These are phyloP conservation scores for Alca torda DNA, from an alignment of 2,797 vertebrate genomes.

Conservation along the genomic window DNA sequence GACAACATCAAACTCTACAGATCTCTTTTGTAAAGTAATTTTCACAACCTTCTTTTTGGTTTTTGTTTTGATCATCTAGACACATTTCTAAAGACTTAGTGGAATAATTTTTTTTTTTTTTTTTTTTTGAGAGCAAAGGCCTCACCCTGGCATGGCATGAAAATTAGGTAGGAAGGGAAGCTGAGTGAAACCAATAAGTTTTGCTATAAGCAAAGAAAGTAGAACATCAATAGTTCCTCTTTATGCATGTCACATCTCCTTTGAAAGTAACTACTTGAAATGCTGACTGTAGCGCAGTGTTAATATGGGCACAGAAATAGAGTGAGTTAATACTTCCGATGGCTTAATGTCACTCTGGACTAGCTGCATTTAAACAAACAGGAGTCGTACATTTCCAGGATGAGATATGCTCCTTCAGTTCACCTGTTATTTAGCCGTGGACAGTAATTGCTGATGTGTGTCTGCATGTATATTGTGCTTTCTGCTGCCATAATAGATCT, in stretches of 20 bases:
- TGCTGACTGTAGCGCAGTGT: neutral
- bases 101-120: neutral
- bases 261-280: conserved; percentile 1
- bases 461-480: neutral
- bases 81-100: neutral
- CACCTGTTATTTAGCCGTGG: neutral
- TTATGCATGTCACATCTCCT: neutral
- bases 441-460: neutral
- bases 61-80: neutral
- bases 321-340: neutral
- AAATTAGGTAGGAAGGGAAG: neutral
- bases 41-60: neutral
- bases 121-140: neutral
- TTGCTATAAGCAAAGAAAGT: neutral
- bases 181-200: neutral
- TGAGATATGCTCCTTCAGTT: neutral
- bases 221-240: neutral
- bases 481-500: neutral
- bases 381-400: neutral
- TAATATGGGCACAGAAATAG: neutral
- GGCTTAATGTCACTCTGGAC: neutral
- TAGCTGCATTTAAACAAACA: neutral
- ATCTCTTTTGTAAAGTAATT: neutral
- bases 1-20: neutral
- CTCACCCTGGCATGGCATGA: neutral